A percentile compares a stretch with the other conserved stretches of the same genome.
These are phyloP conservation scores for Agrenia bidenticulata DNA, from an alignment of 2,888 invertebrate genomes.

Conservation along the genomic window DNA sequence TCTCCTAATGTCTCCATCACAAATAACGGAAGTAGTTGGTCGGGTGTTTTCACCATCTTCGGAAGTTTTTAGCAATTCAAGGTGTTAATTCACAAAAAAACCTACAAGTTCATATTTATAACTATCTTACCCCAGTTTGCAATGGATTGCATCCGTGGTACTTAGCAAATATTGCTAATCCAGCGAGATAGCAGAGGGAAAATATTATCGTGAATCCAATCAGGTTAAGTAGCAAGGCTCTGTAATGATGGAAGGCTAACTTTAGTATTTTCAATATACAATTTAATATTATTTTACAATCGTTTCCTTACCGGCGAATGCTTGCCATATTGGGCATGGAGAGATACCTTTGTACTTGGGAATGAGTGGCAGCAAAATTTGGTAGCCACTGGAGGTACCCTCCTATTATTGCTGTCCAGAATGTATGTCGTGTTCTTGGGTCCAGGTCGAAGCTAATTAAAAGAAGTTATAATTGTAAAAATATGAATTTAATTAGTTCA, in stretches of 20 bases:
- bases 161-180: slow-evolving; percentile 37
- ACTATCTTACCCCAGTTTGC: slow-evolving; percentile 21
- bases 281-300: neutral
- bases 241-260: no score
- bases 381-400: slow-evolving; percentile 40
- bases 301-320: slow-evolving; percentile 21
- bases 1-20: slow-evolving; percentile 36
- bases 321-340: slow-evolving; percentile 21
- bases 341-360: slow-evolving; percentile 36
- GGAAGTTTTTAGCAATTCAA: neutral
- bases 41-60: slow-evolving; percentile 28
- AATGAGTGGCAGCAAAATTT: slow-evolving; percentile 27
- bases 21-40: slow-evolving; percentile 35
- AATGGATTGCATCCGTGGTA: slow-evolving; percentile 40
- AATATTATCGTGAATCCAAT: slow-evolving; percentile 31
- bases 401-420: slow-evolving; percentile 48
- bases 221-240: slow-evolving; percentile 34
- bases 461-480: neutral
- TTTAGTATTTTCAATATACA: neutral
- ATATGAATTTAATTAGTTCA: slow-evolving; percentile 14
- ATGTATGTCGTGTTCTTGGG: slow-evolving; percentile 43
- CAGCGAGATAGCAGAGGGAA: slow-evolving; percentile 28
- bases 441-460: slow-evolving; percentile 43
- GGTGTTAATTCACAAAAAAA: neutral
- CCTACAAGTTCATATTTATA: no score